These are phyloP conservation scores for Ceyx erithaca DNA, from an alignment of 2,797 vertebrate species.

Conservation along the genomic window DNA sequence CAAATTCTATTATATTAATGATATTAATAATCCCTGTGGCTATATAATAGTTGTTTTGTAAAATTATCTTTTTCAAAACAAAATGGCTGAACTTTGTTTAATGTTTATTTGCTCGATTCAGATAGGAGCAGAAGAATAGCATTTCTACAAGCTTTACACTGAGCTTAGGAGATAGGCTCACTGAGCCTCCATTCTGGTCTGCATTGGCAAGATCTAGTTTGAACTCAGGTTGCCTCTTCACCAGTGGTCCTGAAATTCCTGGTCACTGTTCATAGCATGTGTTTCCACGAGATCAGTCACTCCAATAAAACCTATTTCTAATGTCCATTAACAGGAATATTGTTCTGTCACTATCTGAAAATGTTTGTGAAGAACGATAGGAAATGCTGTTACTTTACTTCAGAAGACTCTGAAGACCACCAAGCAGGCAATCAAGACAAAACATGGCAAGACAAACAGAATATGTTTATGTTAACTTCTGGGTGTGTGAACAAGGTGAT, in stretches of 20 bases:
- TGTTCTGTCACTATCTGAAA: neutral
- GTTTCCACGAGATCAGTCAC: neutral
- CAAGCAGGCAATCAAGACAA: neutral
- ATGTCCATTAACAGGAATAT: neutral
- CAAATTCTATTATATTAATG: neutral
- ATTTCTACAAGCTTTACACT: neutral
- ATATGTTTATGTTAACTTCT: neutral
- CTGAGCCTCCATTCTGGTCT: neutral
- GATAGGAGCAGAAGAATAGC: neutral
- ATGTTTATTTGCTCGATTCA: neutral
- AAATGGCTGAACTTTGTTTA: neutral
- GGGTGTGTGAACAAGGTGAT: neutral
- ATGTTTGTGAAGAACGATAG: neutral
- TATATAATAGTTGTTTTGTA: neutral
- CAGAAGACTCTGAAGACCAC: neutral
- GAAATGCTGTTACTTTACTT: neutral
- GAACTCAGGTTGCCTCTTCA: neutral
- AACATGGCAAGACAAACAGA: neutral
- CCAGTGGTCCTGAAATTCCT: neutral
- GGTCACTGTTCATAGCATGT: neutral
- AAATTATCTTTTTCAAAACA: neutral
- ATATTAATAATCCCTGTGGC: neutral
- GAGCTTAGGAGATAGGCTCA: neutral
- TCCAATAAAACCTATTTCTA: neutral
- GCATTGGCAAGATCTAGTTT: neutral